Conservation (phyloP, 2,888 invertebrate genomes). For the Spicauda simplicius region DNA sequence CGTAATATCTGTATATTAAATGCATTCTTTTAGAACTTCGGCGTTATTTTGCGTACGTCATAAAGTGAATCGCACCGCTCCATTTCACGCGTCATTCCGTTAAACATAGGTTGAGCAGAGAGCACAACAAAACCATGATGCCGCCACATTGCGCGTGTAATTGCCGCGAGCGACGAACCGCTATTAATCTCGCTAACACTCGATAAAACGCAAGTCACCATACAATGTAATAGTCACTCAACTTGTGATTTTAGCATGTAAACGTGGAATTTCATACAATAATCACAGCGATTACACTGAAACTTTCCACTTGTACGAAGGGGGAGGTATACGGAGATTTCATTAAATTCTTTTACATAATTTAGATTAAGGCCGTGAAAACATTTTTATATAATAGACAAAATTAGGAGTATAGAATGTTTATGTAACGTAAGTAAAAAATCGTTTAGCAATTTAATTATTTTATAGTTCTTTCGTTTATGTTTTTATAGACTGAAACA, state of each 20-base stretch:
- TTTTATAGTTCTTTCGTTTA: no score
- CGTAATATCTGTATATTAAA: background rate
- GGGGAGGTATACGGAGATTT: constrained; percentile 41
- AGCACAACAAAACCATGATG: constrained; percentile 66
- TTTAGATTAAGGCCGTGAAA: no score
- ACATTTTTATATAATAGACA: no score
- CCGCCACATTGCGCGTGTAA: constrained; percentile 81
- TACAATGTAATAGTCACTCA: constrained; percentile 66
- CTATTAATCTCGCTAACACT: constrained; percentile 82
- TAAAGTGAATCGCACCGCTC: constrained; percentile 35
- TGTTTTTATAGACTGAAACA: no score
- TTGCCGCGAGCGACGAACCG: constrained; percentile 72
- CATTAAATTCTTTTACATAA: constrained; percentile 40
- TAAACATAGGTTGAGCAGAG: constrained; percentile 48
- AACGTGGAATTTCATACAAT: constrained; percentile 28
- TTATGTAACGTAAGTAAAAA: no score
- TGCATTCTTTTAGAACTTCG: background rate
- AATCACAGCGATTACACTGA: constrained; percentile 22
- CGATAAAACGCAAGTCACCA: constrained; percentile 82
- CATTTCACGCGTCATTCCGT: constrained; percentile 52
- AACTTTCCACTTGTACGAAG: constrained; percentile 8
- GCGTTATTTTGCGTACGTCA: constrained; percentile 26
- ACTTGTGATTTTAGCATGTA: constrained; percentile 47
- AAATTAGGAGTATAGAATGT: no score
- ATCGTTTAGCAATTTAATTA: no score